Evolutionary conservation across 2,888 invertebrate species (phyloP).

Genomic region (Sturmia bella): DNA sequence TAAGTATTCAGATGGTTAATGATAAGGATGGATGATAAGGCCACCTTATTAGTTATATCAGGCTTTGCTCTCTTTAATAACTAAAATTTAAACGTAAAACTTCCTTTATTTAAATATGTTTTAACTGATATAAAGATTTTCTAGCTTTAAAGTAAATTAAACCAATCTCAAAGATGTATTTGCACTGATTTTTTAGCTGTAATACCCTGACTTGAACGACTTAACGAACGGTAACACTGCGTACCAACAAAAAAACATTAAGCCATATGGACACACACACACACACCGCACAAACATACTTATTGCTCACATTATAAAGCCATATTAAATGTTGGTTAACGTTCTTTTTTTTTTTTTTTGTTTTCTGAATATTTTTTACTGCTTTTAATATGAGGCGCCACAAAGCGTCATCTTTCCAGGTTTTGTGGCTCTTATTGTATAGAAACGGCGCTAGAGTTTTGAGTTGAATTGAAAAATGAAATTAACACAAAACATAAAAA

Average conservation of each 20-base stretch:
- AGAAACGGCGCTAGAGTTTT: slow-evolving; percentile 47
- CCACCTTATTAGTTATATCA: too few relatives aligned
- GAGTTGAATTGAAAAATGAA: not conserved
- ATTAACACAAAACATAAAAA: not conserved
- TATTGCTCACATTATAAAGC: not conserved
- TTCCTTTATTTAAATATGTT: too few relatives aligned
- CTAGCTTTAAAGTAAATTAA: too few relatives aligned
- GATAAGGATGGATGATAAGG: too few relatives aligned
- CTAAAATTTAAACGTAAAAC: too few relatives aligned
- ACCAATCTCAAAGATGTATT: too few relatives aligned
- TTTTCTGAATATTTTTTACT: slow-evolving; percentile 18
- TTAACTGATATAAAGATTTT: too few relatives aligned
- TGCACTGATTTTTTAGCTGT: too few relatives aligned
- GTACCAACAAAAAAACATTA: slow-evolving; percentile 8
- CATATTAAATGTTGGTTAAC: slow-evolving; percentile 10
- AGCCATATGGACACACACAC: not conserved
- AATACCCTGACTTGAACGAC: too few relatives aligned
- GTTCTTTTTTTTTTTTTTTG: not conserved
- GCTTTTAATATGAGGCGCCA: slow-evolving; percentile 61
- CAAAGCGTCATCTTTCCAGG: slow-evolving; percentile 63
- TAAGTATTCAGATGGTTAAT: too few relatives aligned
- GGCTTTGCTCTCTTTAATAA: too few relatives aligned
- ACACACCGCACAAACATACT: not conserved
- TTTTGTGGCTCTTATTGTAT: slow-evolving; percentile 59
- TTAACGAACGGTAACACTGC: too few relatives aligned